Evolutionary conservation across 2,888 invertebrate genomes (phyloP), one percentile per base, ranked within the genome.

Genomic region (Apamea sordens): DNA sequence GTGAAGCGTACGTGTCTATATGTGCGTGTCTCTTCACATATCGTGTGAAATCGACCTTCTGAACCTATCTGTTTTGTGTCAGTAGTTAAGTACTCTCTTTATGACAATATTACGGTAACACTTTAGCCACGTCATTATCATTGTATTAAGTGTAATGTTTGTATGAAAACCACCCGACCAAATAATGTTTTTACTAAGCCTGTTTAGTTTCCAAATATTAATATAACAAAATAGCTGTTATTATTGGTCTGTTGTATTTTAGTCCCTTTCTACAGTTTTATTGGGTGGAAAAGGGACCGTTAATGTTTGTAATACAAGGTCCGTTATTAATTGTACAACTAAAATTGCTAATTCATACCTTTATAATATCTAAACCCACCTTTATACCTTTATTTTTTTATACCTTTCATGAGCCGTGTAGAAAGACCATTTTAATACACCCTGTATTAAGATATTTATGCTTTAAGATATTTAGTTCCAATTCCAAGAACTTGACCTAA

Each of bases 51-150:
- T 15, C 4, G 6, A 65, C 6, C 83, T 76, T 75, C 76, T 79
- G 21, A 21, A 8, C 24, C 0, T n/a, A 41, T 11, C 15, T 56
- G 11, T 21, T 47, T 24, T 50, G 47, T 76, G 36, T 90, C 84
- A 88, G 83, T 76, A 78, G 78, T 85, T 73, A 81, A 86, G 11
- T n/a, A 53, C 53, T 77, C 88, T 87, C 89, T 90, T 89, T 89
- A 89, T 84, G 76, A 87, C 77, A 78, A 82, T 86, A 87, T 90
- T 89, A 91, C 77, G 64, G 80, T 73, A 87, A 85, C 86, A 89
- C 89, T 91, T 90, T 86, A 82, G 87, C 85, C 76, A 65, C 73
- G 82, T 89, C 89, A 91, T 92, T 91, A 89, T 85, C 87, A 86
- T 90, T 88, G 87, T 90, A 88, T 85, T 87, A 86, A 83, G 81